Conservation (phyloP, 2,113 vertebrate species). For the Vulpes ferrilata region DNA sequence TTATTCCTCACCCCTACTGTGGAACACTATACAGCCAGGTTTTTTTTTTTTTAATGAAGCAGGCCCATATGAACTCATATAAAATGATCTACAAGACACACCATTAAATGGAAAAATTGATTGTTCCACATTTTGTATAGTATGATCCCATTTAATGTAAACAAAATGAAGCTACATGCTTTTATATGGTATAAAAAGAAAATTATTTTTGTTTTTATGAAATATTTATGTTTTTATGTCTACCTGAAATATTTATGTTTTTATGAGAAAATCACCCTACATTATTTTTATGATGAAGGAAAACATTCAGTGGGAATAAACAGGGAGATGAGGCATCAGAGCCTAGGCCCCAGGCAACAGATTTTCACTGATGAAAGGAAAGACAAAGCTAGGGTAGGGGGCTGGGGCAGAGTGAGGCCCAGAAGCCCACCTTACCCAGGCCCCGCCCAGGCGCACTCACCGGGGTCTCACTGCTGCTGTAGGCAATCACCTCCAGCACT, state of each 20-base stretch:
- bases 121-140: not conserved
- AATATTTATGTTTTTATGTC: not conserved
- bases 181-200: not conserved
- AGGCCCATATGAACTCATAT: not conserved
- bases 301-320: not conserved
- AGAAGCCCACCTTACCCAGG: not conserved
- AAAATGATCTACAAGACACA: not conserved
- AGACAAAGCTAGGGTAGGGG: not conserved
- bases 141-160: not conserved
- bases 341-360: not conserved
- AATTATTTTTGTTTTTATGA: not conserved
- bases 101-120: not conserved
- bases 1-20: not conserved
- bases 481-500: conserved; percentile 94
- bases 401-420: too few relatives aligned
- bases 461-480: conserved; percentile 92
- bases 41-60: not conserved
- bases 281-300: not conserved
- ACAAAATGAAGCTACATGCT: not conserved
- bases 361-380: not conserved
- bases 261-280: not conserved
- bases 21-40: not conserved
- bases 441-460: conserved; percentile 86
- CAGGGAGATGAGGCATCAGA: not conserved
- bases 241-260: not conserved